Evolutionary conservation across 2,797 vertebrate genomes (phyloP).

Genomic region (Anolis apletophallus): DNA sequence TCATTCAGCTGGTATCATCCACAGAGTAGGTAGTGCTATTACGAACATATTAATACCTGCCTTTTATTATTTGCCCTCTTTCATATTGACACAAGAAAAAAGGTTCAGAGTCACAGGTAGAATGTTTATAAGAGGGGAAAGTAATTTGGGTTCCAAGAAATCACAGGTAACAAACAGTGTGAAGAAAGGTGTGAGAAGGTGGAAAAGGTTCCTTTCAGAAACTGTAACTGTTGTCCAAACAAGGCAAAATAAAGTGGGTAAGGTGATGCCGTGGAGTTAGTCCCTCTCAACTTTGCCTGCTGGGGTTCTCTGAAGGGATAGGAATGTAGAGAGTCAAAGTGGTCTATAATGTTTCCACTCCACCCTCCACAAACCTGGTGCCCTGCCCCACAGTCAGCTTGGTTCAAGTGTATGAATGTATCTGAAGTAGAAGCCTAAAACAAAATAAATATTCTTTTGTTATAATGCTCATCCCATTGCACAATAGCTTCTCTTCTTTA

Average conservation of each 20-base stretch:
- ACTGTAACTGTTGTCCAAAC: neutral
- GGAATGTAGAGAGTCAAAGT: no score
- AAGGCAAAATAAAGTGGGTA: neutral
- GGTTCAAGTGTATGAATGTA: no score
- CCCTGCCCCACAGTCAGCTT: no score
- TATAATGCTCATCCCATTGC: no score
- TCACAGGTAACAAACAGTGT: neutral
- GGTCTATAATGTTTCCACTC: no score
- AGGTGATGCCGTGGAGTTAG: no score
- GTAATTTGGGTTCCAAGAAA: neutral
- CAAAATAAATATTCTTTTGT: no score
- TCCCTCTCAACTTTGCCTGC: no score
- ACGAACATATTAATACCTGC: conserved; percentile 22
- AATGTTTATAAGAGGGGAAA: neutral
- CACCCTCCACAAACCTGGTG: no score
- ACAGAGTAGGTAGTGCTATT: conserved; percentile 86
- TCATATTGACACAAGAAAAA: neutral
- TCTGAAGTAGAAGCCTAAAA: no score
- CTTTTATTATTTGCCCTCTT: neutral
- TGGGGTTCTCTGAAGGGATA: no score
- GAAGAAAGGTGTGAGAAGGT: neutral
- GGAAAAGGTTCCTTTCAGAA: neutral
- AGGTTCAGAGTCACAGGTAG: neutral
- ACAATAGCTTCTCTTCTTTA: no score
- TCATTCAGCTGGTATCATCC: conserved; percentile 97